Base-by-base conservation (phyloP, 2,113 vertebrate species). In the Galeopterus variegatus region DNA sequence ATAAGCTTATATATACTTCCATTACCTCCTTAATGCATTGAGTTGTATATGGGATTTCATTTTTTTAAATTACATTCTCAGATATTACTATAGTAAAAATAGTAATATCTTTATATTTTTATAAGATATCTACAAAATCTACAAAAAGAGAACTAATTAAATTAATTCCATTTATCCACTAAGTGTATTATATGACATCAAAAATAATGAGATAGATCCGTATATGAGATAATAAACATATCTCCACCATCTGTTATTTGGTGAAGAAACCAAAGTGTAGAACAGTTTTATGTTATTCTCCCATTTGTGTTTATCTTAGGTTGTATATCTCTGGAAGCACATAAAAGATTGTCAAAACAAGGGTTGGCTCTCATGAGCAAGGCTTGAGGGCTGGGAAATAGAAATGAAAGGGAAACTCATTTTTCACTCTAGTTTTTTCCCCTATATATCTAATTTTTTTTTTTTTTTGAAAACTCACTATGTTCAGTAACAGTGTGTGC, bases 131-230 rank as follows among this genome's bases (percentile, higher is more conserved):
- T 2, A 69, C 84, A 93, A 50, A 75, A 69, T 60, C 50, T 69
- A 89, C 64, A 52, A 85, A 33, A 48, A 92, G 10, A 80, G 31
- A 95, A 85, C 14, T 72, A 92, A 77, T 89, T 82, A 67, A 83
- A 69, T 80, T 93, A 93, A 93, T 89, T 95, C n/a, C 1, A 67
- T n/a, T 64, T 75, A 54, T 45, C 1, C 36, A 91, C 17, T 93
- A 73, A 95, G 50, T 58, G 64, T 81, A 60, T 33, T 56, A 70
- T 90, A 11, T 73, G 41, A 75, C 8, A 75, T 90, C 64, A 80
- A 96, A 93, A 86, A 88, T 69, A 70, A 45, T 77, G 19, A 91
- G 72, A 76, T 80, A 33, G 1, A 54, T 48, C 17, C 64, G 77
- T 60, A 60, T 76, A 86, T 23, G 21, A 80, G 15, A 56, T 56